phyloP scores from a whole-genome alignment of 1,140 invertebrate species.

The Adelges cooleyi region DNA sequence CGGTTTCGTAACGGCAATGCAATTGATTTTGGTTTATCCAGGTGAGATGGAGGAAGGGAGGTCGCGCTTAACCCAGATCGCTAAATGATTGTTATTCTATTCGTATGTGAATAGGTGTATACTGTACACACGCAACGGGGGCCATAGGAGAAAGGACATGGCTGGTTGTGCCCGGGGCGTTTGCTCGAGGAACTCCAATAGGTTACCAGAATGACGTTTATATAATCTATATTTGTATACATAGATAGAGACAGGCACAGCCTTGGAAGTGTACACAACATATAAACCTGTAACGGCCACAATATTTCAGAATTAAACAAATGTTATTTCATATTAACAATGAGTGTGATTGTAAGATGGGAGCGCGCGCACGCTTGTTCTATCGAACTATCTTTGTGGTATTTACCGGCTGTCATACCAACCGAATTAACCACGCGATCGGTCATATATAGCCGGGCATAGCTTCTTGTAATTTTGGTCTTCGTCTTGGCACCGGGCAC shows the following conservation, averaged over 20 bases:
- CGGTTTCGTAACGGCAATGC: background rate
- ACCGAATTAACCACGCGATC: slow-evolving; percentile 6
- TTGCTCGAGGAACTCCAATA: background rate
- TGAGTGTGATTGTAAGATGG: background rate
- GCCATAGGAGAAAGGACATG: background rate
- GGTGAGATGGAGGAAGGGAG: background rate
- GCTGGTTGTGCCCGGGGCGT: background rate
- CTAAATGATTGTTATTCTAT: slow-evolving; percentile 16
- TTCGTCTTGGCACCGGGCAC: background rate
- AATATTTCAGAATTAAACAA: background rate
- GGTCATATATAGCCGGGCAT: background rate
- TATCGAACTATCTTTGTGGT: background rate
- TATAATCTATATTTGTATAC: too few relatives aligned
- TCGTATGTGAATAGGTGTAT: background rate
- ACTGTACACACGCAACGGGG: background rate
- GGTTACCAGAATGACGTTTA: background rate
- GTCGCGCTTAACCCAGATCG: slow-evolving; percentile 14
- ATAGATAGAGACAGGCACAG: background rate
- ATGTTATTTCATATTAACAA: background rate
- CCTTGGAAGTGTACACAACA: slow-evolving; percentile 5
- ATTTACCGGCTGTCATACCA: background rate
- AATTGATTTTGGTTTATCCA: background rate
- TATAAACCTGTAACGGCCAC: background rate
- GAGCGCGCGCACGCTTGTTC: background rate
- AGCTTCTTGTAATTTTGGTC: background rate